Evolutionary conservation across 2,888 invertebrate genomes (phyloP), one percentile per base, ranked within the genome.

Genomic region (Diaphora mendica): DNA sequence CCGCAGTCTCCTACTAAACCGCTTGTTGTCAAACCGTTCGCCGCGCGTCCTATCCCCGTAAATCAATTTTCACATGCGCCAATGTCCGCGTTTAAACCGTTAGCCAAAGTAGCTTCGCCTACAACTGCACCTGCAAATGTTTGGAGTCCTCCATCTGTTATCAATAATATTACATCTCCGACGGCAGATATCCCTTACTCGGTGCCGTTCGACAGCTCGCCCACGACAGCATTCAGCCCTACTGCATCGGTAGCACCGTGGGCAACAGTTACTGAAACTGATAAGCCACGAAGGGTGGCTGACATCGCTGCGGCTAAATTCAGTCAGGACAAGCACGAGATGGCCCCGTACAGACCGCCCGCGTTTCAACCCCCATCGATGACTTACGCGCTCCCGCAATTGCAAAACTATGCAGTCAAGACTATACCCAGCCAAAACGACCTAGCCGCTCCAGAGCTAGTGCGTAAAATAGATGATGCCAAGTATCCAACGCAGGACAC

Each of bases 31-130:
- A 93, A 96, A 80, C 95, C 96, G 64, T 95, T 96, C 74, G 92
- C 94, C 35, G 95, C 97, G 42, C 96, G 96, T 87, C 96, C 97
- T 17, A 91, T 96, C 64, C 96, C 96, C 4, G 96, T 97, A 0
- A 97, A 97, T 88, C 96, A 97, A 83, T 98, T 98, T 86, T 97
- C 97, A 39, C 98, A 98, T 88, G 97, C 97, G 0, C 97, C 97
- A 0, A 96, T 97, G 94, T 97, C 97, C 17, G 97, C 97, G 7
- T 98, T 98, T 86, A 97, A 97, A 80, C 97, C 97, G 1, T 96
- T 95, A 76, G 93, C 95, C 75, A 96, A 92, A 81, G 92, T 92
- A 75, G 87, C 87, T 44, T 95, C 93, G 15, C 95, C 95, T 8
- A 91, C 89, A 13, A 84, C 85, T 39, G 91, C 92, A 17, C 91